A percentile compares a stretch with the other conserved stretches of the same genome.
These are phyloP conservation scores for cat (Felis catus) DNA, from an alignment of 2,113 vertebrate genomes.

Conservation along the genomic window F.catus_Fca126_mat1.0 CM031417.1:30764501-30765000, in stretches of 20 bases:
- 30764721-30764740: no score
- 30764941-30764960: neutral
- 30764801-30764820: no score
- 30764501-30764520: neutral
- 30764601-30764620: no score
- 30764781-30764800: no score
- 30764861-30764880: neutral
- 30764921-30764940: neutral
- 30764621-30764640: no score
- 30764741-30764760: no score
- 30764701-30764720: no score
- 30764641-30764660: no score
- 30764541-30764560: neutral
- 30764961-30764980: neutral
- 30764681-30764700: no score
- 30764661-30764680: no score
- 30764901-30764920: neutral
- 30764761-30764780: no score
- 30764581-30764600: neutral
- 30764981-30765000: no score
- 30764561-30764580: neutral
- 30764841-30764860: neutral
- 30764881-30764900: neutral
- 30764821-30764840: neutral
- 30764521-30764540: neutral